Conservation (phyloP, 2,113 vertebrate species). For the Paracanthobrama guichenoti region DNA sequence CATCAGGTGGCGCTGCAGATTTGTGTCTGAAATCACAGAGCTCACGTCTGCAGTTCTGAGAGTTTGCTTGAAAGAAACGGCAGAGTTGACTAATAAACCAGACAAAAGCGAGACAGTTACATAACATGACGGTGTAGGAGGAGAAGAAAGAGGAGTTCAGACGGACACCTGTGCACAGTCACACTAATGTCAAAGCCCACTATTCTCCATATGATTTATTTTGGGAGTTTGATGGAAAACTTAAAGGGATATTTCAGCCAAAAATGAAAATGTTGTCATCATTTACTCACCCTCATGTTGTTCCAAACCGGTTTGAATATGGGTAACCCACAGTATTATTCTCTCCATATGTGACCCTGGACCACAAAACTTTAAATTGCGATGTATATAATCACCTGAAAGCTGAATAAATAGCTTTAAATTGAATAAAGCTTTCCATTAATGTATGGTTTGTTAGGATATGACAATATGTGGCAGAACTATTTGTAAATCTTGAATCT, state of each 20-base stretch:
- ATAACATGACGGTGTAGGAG: background rate
- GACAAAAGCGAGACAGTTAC: background rate
- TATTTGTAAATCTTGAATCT: too few species aligned
- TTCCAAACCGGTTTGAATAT: too few species aligned
- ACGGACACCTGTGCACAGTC: background rate
- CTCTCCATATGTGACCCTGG: too few species aligned
- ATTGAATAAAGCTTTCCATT: too few species aligned
- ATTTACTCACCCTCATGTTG: too few species aligned
- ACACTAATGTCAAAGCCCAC: background rate
- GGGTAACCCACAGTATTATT: too few species aligned
- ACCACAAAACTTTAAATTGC: too few species aligned
- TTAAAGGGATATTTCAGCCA: background rate
- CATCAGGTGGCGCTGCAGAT: background rate
- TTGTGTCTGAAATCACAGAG: background rate
- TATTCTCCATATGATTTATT: background rate
- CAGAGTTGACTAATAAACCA: background rate
- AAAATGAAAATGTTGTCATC: too few species aligned
- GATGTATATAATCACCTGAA: too few species aligned
- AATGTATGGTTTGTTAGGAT: too few species aligned
- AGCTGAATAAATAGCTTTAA: too few species aligned
- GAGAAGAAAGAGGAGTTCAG: background rate
- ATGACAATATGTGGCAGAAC: too few species aligned
- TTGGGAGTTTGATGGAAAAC: background rate
- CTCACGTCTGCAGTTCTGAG: background rate
- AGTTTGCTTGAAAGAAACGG: background rate